Evolutionary conservation across 1,140 invertebrate species (phyloP), one percentile per base, ranked within the genome.

Genomic region (Ganaspis sp.): DNA sequence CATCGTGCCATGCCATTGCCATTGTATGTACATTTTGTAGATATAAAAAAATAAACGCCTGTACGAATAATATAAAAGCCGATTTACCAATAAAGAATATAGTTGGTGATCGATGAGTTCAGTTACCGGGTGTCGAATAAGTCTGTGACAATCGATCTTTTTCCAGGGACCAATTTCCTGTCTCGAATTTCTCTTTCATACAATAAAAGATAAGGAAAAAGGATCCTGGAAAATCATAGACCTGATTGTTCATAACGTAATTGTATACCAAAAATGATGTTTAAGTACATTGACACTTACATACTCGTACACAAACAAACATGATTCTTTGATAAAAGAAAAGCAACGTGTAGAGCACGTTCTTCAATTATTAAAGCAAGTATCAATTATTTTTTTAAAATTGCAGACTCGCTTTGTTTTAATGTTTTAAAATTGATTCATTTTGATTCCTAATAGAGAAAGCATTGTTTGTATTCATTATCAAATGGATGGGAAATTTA

Each of bases 21-120:
- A 75, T 75, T 75, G 53, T 75, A 70, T 75, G 73, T 75, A 75
- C 64, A 75, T 75, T 75, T 70, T 75, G 73, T 75, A 75, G 73
- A 75, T 75, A 75, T 70, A 70, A 11, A 17, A 40, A 69, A 29
- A 74, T 42, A 37, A 40, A 54, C 21, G 15, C 17, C 34, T 37
- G 73, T 69, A 69, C 29, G 34, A 69, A 40, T 54, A 49, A 58
- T n/a, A 73, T 38, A 73, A 73, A 54, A 75, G 17, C 23, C 69
- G 45, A 70, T 49, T 70, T 37, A 69, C 34, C 26, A 69, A 69
- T 75, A 69, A 37, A 37, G 53, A 34, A 23, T 37, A 70, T 42
- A 70, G 23, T 40, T 34, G n/a, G 49, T 42, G 37, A 29, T 70
- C 42, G 26, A 40, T 17, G 37, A 70, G 69, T 23, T 42, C 40